Conservation (phyloP, 2,888 invertebrate species). For the Orthosia gothica region DNA sequence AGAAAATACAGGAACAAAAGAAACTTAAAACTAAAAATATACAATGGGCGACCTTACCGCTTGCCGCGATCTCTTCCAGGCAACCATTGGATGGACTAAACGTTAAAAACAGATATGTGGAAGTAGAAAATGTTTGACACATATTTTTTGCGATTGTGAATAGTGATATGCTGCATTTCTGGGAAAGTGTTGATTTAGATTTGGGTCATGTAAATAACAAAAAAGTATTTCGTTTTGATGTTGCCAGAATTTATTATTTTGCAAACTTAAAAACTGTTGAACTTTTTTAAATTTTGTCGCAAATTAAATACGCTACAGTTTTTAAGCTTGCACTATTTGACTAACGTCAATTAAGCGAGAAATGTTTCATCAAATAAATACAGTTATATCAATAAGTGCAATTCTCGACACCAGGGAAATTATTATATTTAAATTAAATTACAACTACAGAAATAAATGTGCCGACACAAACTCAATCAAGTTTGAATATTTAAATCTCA, state of each 20-base stretch:
- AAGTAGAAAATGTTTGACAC: no score
- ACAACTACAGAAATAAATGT: constrained; percentile 8
- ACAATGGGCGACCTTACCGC: no score
- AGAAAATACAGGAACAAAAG: no score
- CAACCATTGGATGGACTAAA: no score
- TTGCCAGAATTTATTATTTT: background rate
- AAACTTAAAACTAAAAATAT: no score
- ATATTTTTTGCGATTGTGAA: background rate
- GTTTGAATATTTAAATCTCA: constrained; percentile 22
- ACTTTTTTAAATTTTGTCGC: background rate
- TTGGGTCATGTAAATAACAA: background rate
- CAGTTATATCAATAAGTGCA: background rate
- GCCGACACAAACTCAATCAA: background rate
- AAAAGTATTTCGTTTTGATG: background rate
- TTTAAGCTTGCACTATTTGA: background rate
- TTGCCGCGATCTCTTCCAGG: no score
- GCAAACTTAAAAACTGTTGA: background rate
- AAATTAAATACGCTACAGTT: background rate
- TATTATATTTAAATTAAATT: constrained; percentile 15
- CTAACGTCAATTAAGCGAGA: background rate
- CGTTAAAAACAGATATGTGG: no score
- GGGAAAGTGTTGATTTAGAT: background rate
- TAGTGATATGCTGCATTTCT: background rate
- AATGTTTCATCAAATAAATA: constrained; percentile 18
- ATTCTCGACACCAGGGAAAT: background rate